Conservation (phyloP, 2,888 invertebrate genomes). For the Ectemnius cavifrons region DNA sequence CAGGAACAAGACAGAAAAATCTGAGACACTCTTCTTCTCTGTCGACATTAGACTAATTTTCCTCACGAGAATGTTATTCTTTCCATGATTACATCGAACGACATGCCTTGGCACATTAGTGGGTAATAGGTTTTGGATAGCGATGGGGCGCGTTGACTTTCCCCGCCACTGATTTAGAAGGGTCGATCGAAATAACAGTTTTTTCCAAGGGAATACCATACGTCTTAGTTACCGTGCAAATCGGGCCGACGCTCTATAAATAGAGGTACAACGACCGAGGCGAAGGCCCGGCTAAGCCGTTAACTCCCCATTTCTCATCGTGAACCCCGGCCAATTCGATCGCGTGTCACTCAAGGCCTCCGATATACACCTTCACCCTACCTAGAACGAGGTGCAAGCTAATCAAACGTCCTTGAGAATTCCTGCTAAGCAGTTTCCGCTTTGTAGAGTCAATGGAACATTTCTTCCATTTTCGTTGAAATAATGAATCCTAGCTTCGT, state of each 20-base stretch:
- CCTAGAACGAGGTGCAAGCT: background rate
- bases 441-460: no score
- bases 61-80: no score
- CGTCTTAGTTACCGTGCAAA: slow-evolving; percentile 7
- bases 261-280: slow-evolving; percentile 7
- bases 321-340: slow-evolving; percentile 10
- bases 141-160: no score
- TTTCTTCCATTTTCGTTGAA: no score
- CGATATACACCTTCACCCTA: background rate
- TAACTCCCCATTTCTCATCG: slow-evolving; percentile 8
- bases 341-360: background rate
- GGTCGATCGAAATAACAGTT: background rate
- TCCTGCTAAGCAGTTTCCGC: background rate
- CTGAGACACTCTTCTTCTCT: no score
- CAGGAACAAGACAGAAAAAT: no score
- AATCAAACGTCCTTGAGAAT: background rate
- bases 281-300: slow-evolving; percentile 1
- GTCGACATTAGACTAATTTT: no score
- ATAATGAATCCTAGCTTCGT: no score
- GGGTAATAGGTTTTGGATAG: no score
- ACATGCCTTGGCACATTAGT: no score
- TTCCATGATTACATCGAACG: no score
- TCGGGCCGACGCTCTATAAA: slow-evolving; percentile 3
- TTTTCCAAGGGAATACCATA: background rate
- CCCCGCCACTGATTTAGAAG: background rate